Evolutionary conservation across 2,888 invertebrate species (phyloP).

Genomic region (Polyommatus iphigenia): DNA sequence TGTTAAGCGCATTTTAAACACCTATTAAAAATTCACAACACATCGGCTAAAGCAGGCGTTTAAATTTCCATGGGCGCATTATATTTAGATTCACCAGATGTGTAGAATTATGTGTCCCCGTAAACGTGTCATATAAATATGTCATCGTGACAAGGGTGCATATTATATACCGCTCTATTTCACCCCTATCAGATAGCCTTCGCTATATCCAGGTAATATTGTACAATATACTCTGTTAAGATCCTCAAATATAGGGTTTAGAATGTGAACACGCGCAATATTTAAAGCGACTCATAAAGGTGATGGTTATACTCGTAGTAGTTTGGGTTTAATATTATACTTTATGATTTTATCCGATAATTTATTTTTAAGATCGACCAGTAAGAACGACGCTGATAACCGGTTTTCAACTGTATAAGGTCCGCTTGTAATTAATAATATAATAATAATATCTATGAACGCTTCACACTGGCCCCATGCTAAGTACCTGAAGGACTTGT

Average conservation of each 20-base stretch:
- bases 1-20: background rate
- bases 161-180: constrained; percentile 39
- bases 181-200: constrained; percentile 42
- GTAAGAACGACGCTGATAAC: no score
- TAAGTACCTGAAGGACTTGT: no score
- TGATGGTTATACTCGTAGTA: no score
- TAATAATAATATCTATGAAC: no score
- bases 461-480: no score
- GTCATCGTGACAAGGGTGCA: constrained; percentile 44
- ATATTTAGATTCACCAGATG: constrained; percentile 16
- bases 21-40: background rate
- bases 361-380: no score
- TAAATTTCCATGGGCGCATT: background rate
- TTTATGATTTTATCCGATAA: no score
- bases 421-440: no score
- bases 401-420: no score
- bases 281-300: no score
- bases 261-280: background rate
- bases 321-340: no score
- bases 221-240: constrained; percentile 4
- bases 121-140: constrained; percentile 43
- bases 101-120: constrained; percentile 43
- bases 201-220: constrained; percentile 4
- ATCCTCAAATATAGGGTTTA: background rate
- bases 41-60: background rate